Evolutionary conservation across 1,140 invertebrate genomes (phyloP), one percentile per base, ranked within the genome.

Genomic region (Leptoteleia sp.): DNA sequence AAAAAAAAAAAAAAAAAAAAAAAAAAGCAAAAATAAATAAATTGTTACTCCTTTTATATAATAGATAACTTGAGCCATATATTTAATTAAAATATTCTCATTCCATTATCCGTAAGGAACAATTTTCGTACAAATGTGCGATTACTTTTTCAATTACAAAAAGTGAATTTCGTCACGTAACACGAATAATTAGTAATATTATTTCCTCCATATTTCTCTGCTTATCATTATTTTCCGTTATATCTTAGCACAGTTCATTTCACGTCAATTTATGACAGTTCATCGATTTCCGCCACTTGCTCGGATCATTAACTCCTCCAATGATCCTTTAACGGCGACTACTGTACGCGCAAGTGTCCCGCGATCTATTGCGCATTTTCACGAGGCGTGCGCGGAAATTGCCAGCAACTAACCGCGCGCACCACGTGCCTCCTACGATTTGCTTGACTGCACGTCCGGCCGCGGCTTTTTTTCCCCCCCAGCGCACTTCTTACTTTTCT

Each of bases 351-450:
- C 65, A 61, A 64, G 43, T 67, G 61, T 67, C 62, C 19, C 9
- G 13, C 57, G 52, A 65, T 77, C 50, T 71, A 71, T 65, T 50
- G 65, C 73, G 52, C 54, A 37, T 77, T 78, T 78, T 78, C 61
- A 31, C 55, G 12, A 22, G 35, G 48, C 50, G 40, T 35, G 59
- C 52, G 59, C 61, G 50, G 67, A 72, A 71, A 70, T 77, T 72
- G 47, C 47, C 9, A 19, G 17, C 40, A 54, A 31, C 25, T 72
- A 57, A 82, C 62, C 48, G 61, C 62, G 37, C 48, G 47, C 45
- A 64, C 52, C 62, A 70, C 73, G 77, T 75, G 73, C 65, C 72
- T 76, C 72, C 65, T 57, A 70, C 64, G 73, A 70, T 77, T 70
- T 70, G 73, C 73, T 64, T 48, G 38, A 77, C 1, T 65, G 59